Evolutionary conservation across 2,797 vertebrate species (phyloP).

Genomic region (Pagetopsis macropterus): DNA sequence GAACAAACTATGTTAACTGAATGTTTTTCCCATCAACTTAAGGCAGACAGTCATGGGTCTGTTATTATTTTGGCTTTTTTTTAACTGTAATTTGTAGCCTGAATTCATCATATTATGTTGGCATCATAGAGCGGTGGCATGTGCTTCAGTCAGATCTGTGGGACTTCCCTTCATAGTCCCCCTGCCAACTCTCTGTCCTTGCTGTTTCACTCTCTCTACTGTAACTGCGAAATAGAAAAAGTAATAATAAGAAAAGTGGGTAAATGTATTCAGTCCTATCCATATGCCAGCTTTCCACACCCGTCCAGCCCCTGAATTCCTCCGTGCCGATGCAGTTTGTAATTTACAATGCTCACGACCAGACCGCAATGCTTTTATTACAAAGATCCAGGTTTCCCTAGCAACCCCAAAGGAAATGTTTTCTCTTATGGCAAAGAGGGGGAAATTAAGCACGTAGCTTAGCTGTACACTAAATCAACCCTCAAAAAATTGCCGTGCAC

Average conservation of each 20-base stretch:
- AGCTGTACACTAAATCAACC: constrained; percentile 34
- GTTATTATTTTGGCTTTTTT: background rate
- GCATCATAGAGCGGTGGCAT: background rate
- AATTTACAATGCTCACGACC: constrained; percentile 81
- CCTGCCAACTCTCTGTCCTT: background rate
- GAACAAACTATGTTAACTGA: background rate
- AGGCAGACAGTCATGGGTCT: background rate
- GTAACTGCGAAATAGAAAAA: constrained; percentile 26
- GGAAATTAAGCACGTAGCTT: constrained; percentile 46
- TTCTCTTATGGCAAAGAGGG: constrained; percentile 59
- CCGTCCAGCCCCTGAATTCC: constrained; percentile 67
- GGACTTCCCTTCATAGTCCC: background rate
- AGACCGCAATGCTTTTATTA: constrained; percentile 81
- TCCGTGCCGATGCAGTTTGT: constrained; percentile 72
- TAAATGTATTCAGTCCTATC: constrained; percentile 15
- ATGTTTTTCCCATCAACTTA: background rate
- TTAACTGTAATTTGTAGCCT: background rate
- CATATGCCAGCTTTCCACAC: constrained; percentile 53
- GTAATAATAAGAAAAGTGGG: constrained; percentile 8
- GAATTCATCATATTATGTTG: background rate
- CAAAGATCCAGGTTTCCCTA: constrained; percentile 75
- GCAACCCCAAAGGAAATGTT: constrained; percentile 80
- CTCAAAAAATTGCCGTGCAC: constrained; percentile 12
- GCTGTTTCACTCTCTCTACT: background rate
- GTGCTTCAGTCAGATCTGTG: constrained; percentile 4